phyloP scores from a whole-genome alignment of 2,113 vertebrate species.

The Peucedramus taeniatus region DNA sequence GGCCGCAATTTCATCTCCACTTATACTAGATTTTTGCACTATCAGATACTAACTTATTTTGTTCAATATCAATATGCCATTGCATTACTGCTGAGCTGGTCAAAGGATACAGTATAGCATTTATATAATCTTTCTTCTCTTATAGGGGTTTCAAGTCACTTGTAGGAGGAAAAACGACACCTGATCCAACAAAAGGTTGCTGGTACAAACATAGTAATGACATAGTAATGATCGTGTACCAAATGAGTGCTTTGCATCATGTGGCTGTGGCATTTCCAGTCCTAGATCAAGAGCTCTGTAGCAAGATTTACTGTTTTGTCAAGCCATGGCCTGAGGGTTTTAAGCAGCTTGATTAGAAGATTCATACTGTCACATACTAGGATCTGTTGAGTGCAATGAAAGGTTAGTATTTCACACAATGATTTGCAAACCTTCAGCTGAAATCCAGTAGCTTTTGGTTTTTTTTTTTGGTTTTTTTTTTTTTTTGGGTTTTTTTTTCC shows the following conservation, averaged over 20 bases:
- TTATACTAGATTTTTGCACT: background rate
- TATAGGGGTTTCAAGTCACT: background rate
- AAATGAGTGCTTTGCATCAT: background rate
- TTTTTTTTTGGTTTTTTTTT: background rate
- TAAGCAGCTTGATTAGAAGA: slow-evolving; percentile 30
- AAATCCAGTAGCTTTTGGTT: background rate
- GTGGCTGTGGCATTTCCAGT: background rate
- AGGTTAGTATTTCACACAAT: slow-evolving; percentile 37
- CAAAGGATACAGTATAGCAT: background rate
- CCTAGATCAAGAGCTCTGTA: background rate
- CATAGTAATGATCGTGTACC: background rate
- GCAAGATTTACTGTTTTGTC: slow-evolving; percentile 17
- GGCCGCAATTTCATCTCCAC: background rate
- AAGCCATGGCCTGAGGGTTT: background rate
- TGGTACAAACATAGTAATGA: background rate
- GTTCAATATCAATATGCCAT: background rate
- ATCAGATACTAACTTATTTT: background rate
- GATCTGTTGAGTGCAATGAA: background rate
- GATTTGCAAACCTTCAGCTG: slow-evolving; percentile 3
- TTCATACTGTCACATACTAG: slow-evolving; percentile 15
- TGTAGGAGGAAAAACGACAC: background rate
- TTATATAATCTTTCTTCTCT: background rate
- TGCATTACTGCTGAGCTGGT: background rate
- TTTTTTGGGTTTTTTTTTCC: background rate
- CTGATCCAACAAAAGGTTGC: background rate